A percentile compares a stretch with the other conserved stretches of the same genome.
phyloP scores from a whole-genome alignment of 2,888 invertebrate genomes.

The Heliconius ethilla region DNA sequence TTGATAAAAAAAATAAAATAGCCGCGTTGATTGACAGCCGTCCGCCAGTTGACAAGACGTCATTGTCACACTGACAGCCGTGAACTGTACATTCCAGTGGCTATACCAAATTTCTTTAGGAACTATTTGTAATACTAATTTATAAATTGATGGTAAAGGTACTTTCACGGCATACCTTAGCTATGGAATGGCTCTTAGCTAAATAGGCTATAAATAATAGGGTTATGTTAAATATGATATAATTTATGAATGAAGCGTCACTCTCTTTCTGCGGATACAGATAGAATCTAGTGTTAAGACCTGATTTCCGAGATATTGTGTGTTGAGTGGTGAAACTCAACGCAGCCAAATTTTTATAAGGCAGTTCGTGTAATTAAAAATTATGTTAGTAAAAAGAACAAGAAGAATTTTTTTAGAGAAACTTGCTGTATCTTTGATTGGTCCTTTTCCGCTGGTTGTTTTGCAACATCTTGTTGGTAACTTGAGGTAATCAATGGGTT shows the following conservation, averaged over 20 bases:
- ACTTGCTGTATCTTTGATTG: not conserved
- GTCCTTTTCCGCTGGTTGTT: not conserved
- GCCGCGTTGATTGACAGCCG: conserved; percentile 44
- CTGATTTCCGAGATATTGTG: not conserved
- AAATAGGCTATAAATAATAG: not conserved
- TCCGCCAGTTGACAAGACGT: conserved; percentile 34
- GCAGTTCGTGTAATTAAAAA: not conserved
- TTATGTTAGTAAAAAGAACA: not conserved
- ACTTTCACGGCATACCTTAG: not conserved
- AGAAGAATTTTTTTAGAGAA: not conserved
- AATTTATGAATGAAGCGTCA: too few relatives aligned
- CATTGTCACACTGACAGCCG: conserved; percentile 34
- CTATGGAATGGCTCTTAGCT: not conserved
- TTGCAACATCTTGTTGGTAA: not conserved
- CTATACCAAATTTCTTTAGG: not conserved
- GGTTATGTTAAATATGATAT: not conserved
- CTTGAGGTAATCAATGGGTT: not conserved
- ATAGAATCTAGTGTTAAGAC: not conserved
- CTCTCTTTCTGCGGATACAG: too few relatives aligned
- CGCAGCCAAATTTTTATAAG: not conserved
- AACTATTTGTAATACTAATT: conserved; percentile 16
- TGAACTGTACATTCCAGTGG: conserved; percentile 29
- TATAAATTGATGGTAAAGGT: not conserved
- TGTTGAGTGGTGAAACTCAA: not conserved
- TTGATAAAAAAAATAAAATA: conserved; percentile 60